These are phyloP conservation scores for Pardosa pseudoannulata DNA, from an alignment of 2,888 invertebrate genomes.

Conservation along the genomic window DNA sequence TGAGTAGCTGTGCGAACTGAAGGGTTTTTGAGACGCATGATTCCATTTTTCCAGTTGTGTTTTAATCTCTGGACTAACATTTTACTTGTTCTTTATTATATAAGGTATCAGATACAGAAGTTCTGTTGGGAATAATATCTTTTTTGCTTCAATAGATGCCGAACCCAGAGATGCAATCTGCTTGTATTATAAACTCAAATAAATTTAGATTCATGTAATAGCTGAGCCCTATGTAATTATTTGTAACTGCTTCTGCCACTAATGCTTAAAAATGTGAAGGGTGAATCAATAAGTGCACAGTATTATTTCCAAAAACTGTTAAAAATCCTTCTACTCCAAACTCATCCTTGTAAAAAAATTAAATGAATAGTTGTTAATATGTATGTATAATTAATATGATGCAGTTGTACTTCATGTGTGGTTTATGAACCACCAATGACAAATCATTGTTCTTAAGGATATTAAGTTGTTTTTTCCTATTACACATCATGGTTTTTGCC, in stretches of 20 bases:
- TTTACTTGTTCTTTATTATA: background rate
- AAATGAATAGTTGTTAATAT: slow-evolving; percentile 28
- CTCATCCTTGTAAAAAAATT: slow-evolving; percentile 8
- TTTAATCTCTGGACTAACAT: background rate
- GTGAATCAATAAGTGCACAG: background rate
- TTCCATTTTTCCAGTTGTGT: background rate
- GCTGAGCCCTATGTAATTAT: slow-evolving; percentile 3
- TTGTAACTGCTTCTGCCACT: slow-evolving; percentile 7
- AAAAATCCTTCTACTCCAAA: background rate
- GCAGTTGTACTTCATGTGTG: slow-evolving; percentile 20
- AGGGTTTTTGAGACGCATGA: background rate
- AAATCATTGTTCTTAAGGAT: slow-evolving; percentile 13
- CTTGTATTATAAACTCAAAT: slow-evolving; percentile 10
- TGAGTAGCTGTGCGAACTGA: too few species aligned
- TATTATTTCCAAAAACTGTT: slow-evolving; percentile 11
- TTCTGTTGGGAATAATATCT: background rate
- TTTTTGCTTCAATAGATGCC: background rate
- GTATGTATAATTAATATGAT: slow-evolving; percentile 30
- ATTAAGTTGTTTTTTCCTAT: slow-evolving; percentile 15
- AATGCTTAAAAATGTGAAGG: slow-evolving; percentile 4
- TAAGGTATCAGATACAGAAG: background rate
- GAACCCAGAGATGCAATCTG: background rate
- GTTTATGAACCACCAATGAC: background rate
- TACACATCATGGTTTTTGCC: background rate
- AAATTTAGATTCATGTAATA: slow-evolving; percentile 12